Evolutionary conservation across 2,797 vertebrate genomes (phyloP).

Genomic region (Crocodylus rhombifer): DNA sequence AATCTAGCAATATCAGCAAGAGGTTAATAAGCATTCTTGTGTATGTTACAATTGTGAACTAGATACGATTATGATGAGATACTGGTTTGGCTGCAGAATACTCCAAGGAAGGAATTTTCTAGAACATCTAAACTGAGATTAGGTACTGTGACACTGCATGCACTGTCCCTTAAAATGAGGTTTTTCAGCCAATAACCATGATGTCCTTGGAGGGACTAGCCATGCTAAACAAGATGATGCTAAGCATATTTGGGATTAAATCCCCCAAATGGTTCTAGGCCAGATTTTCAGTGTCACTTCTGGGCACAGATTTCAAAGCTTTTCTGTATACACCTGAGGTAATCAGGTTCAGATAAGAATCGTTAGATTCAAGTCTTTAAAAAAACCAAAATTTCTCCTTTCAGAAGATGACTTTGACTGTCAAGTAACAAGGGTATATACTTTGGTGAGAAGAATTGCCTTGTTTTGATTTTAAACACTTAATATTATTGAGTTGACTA

Average conservation of each 20-base stretch:
- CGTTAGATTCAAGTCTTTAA: not conserved
- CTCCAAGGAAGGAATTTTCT: not conserved
- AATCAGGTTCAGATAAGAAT: not conserved
- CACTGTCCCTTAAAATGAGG: not conserved
- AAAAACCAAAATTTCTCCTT: too few species aligned
- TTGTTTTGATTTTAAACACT: too few species aligned
- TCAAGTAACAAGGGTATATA: too few species aligned
- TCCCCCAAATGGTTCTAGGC: not conserved
- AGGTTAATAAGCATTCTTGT: not conserved
- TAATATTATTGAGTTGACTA: too few species aligned
- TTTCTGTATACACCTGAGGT: not conserved
- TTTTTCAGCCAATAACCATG: not conserved
- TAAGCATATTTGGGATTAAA: not conserved
- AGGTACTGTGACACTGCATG: not conserved
- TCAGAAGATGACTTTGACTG: too few species aligned
- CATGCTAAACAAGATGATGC: not conserved
- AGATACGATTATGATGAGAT: not conserved
- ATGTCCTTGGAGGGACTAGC: not conserved
- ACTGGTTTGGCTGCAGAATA: not conserved
- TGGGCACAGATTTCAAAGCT: not conserved
- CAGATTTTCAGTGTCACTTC: not conserved
- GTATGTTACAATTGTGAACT: not conserved
- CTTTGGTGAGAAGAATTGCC: too few species aligned
- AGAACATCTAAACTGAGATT: not conserved
- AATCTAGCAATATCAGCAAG: not conserved